Evolutionary conservation across 2,113 vertebrate genomes (phyloP), one percentile per base, ranked within the genome.

Genomic region (Camelus bactrianus): DNA sequence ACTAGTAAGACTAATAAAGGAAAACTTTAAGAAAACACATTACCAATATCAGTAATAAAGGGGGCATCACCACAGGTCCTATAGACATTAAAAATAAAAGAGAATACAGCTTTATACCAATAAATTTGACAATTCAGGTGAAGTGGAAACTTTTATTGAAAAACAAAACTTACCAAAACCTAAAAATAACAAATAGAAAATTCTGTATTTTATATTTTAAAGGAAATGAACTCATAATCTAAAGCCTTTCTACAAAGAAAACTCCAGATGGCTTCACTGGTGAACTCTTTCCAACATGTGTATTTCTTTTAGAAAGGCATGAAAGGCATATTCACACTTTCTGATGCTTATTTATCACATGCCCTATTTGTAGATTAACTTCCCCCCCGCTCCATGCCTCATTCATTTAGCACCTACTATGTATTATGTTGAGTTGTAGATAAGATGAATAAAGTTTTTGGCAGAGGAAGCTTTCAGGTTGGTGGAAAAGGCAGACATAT

Each of bases 241-340:
- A 93, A 95, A 97, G 95, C 14, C 92, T 94, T 89, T 84, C 87
- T 86, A 94, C 96, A 96, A 94, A 96, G 83, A 96, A 96, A 93
- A 93, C 80, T 96, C 96, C 95, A 97, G 95, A 96, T 97, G 93
- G 96, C 73, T 95, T 97, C 80, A 58, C 90, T 96, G 56, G 83
- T 86, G 73, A 93, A 93, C 90, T 97, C 94, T 93, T 97, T 97
- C 96, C 96, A 97, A 92, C 69, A 92, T 93, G 80, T 79, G 62
- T 76, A 52, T 92, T 83, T 93, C 79, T 96, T 95, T 97, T 92
- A 97, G 94, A 93, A 93, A 96, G 80, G 24, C 91, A 93, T 95
- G 89, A 97, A 89, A 95, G 92, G 48, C 50, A 70, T 89, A 89
- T 93, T 97, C 91, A 90, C 62, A 95, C 69, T 97, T 89, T 79